phyloP scores from a whole-genome alignment of 2,113 vertebrate species.

The Ciconia boyciana region DNA sequence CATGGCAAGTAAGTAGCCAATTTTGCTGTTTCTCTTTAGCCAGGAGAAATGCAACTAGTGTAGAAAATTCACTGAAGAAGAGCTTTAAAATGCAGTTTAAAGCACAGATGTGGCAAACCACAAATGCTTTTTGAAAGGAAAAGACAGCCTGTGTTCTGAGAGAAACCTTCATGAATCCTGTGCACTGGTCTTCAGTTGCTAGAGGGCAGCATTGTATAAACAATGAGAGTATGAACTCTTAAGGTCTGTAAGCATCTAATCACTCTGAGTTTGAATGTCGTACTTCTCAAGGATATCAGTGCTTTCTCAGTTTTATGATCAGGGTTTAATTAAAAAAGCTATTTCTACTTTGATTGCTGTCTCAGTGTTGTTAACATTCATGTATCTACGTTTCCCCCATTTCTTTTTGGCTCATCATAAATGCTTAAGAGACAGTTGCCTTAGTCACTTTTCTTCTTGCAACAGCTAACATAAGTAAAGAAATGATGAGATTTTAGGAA shows the following conservation, averaged over 20 bases:
- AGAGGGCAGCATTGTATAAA: conserved; percentile 64
- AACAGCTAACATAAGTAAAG: background rate
- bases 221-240: background rate
- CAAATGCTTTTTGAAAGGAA: background rate
- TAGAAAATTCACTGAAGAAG: background rate
- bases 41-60: background rate
- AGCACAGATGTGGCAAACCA: background rate
- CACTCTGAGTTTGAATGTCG: background rate
- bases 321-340: background rate
- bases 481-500: background rate
- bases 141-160: background rate
- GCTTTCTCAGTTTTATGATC: background rate
- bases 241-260: background rate
- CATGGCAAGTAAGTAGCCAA: background rate
- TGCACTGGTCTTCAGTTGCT: background rate
- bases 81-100: background rate
- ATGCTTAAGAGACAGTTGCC: background rate
- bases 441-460: background rate
- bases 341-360: background rate
- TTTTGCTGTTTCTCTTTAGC: background rate
- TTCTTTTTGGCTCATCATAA: background rate
- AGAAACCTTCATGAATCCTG: background rate
- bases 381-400: background rate
- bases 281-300: background rate
- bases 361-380: background rate